Percentiles rank a stretch among this genome's conserved stretches.
These are phyloP conservation scores for Hydropsyche tenuis DNA, from an alignment of 1,140 invertebrate genomes.

Conservation along the genomic window DNA sequence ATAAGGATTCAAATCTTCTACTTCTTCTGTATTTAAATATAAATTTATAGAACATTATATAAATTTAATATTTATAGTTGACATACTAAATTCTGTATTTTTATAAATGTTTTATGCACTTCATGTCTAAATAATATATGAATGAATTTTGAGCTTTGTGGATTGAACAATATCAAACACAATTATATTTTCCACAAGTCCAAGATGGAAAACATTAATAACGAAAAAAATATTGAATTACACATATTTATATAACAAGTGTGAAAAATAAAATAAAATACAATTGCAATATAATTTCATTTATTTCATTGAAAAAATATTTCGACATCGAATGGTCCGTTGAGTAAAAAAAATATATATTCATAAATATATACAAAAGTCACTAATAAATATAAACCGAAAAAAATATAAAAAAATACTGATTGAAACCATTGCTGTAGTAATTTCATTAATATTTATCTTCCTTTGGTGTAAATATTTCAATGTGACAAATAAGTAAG, in stretches of 20 bases:
- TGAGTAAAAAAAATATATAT: slow-evolving; percentile 51
- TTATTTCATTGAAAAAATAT: slow-evolving; percentile 50
- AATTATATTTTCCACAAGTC: no score
- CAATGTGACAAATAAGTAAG: slow-evolving; percentile 9
- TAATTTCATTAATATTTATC: slow-evolving; percentile 39
- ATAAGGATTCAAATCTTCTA: background rate
- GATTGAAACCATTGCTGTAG: slow-evolving; percentile 48
- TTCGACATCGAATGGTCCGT: slow-evolving; percentile 51
- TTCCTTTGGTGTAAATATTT: background rate
- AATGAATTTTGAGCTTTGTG: no score
- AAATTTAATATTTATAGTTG: background rate
- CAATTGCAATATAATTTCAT: slow-evolving; percentile 9
- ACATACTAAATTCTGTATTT: background rate
- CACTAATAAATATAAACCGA: slow-evolving; percentile 47
- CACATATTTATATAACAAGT: no score
- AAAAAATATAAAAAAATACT: slow-evolving; percentile 51
- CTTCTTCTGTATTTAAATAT: background rate
- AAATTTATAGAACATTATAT: background rate
- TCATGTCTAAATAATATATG: no score
- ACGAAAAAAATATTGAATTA: no score
- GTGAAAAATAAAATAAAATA: background rate
- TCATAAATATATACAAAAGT: slow-evolving; percentile 50
- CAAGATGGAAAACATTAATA: no score
- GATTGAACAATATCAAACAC: no score
- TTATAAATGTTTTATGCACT: no score